Percentiles rank a stretch among this genome's conserved stretches.
Conservation (phyloP, 2,797 vertebrate species). For the Darevskia nairensis region DNA sequence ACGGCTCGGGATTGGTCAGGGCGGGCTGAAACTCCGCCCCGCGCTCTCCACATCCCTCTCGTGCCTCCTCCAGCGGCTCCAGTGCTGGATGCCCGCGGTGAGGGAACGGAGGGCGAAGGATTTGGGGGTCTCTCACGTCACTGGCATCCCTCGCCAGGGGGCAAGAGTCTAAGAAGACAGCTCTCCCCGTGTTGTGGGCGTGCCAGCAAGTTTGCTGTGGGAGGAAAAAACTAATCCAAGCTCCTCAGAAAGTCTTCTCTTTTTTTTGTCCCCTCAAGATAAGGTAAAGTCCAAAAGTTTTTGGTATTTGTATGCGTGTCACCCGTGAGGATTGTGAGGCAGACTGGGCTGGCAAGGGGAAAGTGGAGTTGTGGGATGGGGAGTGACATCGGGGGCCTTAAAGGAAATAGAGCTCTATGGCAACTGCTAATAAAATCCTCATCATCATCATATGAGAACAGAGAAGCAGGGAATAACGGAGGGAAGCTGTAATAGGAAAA, state of each 20-base stretch:
- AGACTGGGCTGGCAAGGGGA: background rate
- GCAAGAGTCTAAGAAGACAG: background rate
- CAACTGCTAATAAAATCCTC: slow-evolving; percentile 40
- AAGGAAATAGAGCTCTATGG: background rate
- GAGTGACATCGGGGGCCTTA: background rate
- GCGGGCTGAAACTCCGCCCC: slow-evolving; percentile 65
- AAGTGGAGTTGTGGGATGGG: slow-evolving; percentile 8
- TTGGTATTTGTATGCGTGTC: background rate
- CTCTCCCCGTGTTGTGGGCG: background rate
- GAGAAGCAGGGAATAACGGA: slow-evolving; percentile 7
- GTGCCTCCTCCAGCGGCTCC: slow-evolving; percentile 60
- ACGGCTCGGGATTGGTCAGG: slow-evolving; percentile 20
- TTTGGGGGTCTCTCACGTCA: slow-evolving; percentile 31
- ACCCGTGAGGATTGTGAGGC: background rate
- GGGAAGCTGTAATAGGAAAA: background rate
- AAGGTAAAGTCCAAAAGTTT: slow-evolving; percentile 62
- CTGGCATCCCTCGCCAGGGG: background rate
- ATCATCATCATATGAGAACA: slow-evolving; percentile 32
- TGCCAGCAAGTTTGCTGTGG: background rate
- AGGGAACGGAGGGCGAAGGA: background rate
- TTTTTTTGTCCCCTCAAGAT: background rate
- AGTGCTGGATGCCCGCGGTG: slow-evolving; percentile 25
- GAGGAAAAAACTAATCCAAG: background rate
- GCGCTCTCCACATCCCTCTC: slow-evolving; percentile 61
- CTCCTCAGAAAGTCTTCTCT: background rate